Evolutionary conservation across 2,888 invertebrate genomes (phyloP), one percentile per base, ranked within the genome.

Genomic region (Toxonevra muliebris): DNA sequence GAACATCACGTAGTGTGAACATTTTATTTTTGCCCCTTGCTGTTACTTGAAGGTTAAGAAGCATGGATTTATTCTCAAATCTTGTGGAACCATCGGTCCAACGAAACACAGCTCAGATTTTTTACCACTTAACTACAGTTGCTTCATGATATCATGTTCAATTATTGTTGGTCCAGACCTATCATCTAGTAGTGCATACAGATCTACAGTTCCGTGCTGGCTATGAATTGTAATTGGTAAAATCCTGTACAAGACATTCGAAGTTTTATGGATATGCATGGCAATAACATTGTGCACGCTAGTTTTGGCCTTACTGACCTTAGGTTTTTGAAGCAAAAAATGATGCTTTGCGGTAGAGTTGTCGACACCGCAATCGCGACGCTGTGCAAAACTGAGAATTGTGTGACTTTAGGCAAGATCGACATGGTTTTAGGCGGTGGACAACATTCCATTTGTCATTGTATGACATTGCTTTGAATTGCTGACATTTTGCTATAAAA

Each of bases 1-100:
- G 52, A 19, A 66, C 65, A n/a, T 64, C 66, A 9, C 58, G 42
- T n/a, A 67, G n/a, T 19, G 45, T 50, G 15, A 64, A 53, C 41
- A 30, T 65, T 43, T 66, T 62, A 40, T 66, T 65, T 42, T 64
- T 68, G 9, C 61, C 66, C 1, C n/a, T 11, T 9, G 45, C 54
- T 7, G 71, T 41, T 50, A 69, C 30, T 40, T 55, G 61, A 15
- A 66, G 62, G 42, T 55, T 63, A 11, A 70, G 41, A 2, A 57
- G 50, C 0, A 66, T 54, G 1, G 68, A 68, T 43, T 73, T 30
- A 54, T 52, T 62, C 15, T 70, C 66, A 10, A 43, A 13, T 11
- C 70, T 65, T 5, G 71, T 11, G 4, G 65, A 65, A n/a, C 66
- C 63, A 59, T 71, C 71, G 15, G 68, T 68, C 66, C 68, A 69